phyloP scores from a whole-genome alignment of 2,888 invertebrate genomes.

The Macrophya alboannulata region DNA sequence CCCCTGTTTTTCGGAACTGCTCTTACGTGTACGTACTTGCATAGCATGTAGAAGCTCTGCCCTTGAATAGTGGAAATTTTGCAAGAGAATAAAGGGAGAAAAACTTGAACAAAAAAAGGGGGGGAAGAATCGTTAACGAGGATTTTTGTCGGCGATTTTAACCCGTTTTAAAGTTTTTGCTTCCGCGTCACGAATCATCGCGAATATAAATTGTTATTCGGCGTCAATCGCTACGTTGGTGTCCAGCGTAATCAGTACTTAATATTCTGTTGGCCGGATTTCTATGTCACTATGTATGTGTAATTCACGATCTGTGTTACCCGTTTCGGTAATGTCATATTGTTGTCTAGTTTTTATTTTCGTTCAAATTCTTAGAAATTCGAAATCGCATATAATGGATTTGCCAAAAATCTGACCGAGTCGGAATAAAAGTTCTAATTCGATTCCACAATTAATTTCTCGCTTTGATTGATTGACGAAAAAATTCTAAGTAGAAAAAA shows the following conservation, averaged over 20 bases:
- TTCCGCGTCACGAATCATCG: neutral
- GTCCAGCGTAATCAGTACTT: slow-evolving; percentile 34
- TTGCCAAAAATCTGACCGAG: too few relatives aligned
- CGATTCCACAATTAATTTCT: too few relatives aligned
- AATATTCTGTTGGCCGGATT: slow-evolving; percentile 17
- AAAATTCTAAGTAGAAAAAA: too few relatives aligned
- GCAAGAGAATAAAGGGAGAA: neutral
- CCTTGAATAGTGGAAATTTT: neutral
- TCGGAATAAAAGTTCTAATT: too few relatives aligned
- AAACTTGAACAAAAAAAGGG: neutral
- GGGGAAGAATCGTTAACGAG: neutral
- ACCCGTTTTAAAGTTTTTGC: neutral
- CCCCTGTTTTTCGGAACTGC: neutral
- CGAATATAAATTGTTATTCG: slow-evolving; percentile 32
- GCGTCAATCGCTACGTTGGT: slow-evolving; percentile 35
- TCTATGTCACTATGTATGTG: neutral
- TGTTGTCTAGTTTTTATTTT: neutral
- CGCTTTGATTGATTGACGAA: too few relatives aligned
- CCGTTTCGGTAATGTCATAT: neutral
- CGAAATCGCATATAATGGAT: neutral
- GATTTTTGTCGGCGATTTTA: neutral
- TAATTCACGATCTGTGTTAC: neutral
- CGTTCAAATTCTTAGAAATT: neutral
- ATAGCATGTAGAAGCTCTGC: neutral
- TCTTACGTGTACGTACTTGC: neutral